A percentile compares a stretch with the other conserved stretches of the same genome.
Evolutionary conservation across 2,888 invertebrate species (phyloP).

Genomic region (Aphidius colemani): DNA sequence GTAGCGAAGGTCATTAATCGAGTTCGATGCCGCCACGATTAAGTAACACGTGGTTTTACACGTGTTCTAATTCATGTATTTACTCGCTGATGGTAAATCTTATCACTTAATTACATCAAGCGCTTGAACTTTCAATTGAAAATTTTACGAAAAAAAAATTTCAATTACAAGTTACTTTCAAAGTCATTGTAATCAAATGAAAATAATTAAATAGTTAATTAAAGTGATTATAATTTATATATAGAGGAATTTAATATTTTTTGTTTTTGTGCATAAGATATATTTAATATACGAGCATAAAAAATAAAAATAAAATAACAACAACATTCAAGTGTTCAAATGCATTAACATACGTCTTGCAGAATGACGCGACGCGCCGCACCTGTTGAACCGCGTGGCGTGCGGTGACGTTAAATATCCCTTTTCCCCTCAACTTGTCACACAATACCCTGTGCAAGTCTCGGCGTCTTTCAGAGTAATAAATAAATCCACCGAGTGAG

Average conservation of each 20-base stretch:
- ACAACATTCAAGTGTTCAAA: slow-evolving; percentile 4
- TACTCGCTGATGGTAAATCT: not conserved
- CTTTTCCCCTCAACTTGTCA: slow-evolving; percentile 25
- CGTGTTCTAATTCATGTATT: slow-evolving; percentile 22
- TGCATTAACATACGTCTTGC: slow-evolving; percentile 39
- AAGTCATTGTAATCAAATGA: no score
- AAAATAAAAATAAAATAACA: slow-evolving; percentile 8
- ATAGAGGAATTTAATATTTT: no score
- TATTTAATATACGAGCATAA: not conserved
- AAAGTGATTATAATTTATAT: no score
- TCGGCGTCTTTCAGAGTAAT: no score
- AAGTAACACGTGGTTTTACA: slow-evolving; percentile 36
- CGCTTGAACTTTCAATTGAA: not conserved
- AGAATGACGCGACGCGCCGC: slow-evolving; percentile 38
- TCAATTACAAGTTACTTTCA: no score
- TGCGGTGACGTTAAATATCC: slow-evolving; percentile 32
- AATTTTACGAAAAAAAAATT: no score
- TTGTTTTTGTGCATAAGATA: no score
- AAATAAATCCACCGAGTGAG: not conserved
- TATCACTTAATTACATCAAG: not conserved
- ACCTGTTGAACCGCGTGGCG: slow-evolving; percentile 43
- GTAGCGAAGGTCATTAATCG: slow-evolving; percentile 33
- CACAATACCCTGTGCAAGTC: not conserved
- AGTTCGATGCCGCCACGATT: slow-evolving; percentile 29
- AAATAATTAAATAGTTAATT: no score